These are phyloP conservation scores for Minunthozetes semirufus DNA, from an alignment of 2,888 invertebrate genomes.

Conservation along the genomic window DNA sequence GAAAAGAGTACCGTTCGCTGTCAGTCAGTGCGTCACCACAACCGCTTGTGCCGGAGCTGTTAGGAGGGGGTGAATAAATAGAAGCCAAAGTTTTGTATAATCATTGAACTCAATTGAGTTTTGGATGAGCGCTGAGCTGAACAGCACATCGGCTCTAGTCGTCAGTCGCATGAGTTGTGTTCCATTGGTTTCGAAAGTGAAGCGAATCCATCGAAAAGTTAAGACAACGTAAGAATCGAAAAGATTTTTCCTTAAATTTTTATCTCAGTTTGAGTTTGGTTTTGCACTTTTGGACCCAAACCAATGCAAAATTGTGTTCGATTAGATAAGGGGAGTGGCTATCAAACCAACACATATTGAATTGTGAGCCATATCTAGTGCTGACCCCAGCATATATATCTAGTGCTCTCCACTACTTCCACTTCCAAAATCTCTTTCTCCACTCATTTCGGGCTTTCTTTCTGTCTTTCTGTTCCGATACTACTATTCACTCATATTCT, in stretches of 20 bases:
- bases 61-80: slow-evolving; percentile 20
- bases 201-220: neutral
- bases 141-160: neutral
- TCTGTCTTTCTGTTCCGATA: slow-evolving; percentile 2
- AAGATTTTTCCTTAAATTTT: neutral
- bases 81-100: neutral
- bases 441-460: neutral
- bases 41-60: slow-evolving; percentile 14
- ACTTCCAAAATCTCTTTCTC: slow-evolving; percentile 4
- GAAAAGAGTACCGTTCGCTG: neutral
- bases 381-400: slow-evolving; percentile 15
- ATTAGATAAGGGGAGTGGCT: slow-evolving; percentile 17
- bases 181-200: neutral
- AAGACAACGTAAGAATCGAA: neutral
- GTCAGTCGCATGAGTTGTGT: slow-evolving; percentile 7
- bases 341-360: neutral
- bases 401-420: neutral
- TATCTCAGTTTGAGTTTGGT: neutral
- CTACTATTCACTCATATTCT: neutral
- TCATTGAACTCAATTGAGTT: neutral
- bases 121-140: neutral
- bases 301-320: slow-evolving; percentile 6
- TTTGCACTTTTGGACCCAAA: slow-evolving; percentile 8
- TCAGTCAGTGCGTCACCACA: slow-evolving; percentile 27
- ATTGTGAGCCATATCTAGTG: slow-evolving; percentile 12